Percentiles rank a stretch among this genome's conserved stretches.
Conservation (phyloP, 2,113 vertebrate species). For the Brienomyrus brachyistius region DNA sequence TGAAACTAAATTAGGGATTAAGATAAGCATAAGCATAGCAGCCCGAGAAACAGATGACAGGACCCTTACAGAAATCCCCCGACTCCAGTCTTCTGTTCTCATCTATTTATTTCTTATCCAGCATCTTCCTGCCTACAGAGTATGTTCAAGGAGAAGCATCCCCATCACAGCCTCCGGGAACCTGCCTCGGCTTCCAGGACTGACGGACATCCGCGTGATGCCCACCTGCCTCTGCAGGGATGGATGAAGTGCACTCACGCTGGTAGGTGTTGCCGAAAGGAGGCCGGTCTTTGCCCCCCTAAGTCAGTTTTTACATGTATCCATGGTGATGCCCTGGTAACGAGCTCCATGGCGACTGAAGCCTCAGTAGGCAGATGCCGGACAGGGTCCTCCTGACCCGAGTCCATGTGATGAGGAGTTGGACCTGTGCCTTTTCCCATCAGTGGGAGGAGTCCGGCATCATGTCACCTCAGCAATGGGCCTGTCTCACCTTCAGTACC, state of each 20-base stretch:
- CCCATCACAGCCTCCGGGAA: conserved; percentile 48
- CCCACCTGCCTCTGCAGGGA: conserved; percentile 39
- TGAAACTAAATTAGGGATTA: background rate
- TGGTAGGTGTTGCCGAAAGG: conserved; percentile 19
- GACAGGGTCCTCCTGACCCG: no score
- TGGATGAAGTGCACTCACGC: conserved; percentile 3
- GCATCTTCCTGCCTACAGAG: background rate
- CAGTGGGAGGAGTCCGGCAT: background rate
- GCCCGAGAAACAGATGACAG: background rate
- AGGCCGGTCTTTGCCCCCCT: background rate
- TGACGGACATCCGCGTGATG: conserved; percentile 51
- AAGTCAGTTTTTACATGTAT: background rate
- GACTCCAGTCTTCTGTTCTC: background rate
- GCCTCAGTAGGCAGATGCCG: background rate
- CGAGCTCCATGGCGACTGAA: background rate
- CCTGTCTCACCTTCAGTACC: background rate
- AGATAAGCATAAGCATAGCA: background rate
- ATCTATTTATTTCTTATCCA: background rate
- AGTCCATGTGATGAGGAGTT: background rate
- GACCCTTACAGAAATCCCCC: background rate
- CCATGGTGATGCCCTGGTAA: background rate
- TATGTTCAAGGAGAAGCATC: conserved; percentile 19
- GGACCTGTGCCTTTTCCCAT: background rate
- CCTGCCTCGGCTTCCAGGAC: conserved; percentile 42
- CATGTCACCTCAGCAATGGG: background rate